Conservation (phyloP, 2,113 vertebrate genomes). For the Vireo altiloquus region DNA sequence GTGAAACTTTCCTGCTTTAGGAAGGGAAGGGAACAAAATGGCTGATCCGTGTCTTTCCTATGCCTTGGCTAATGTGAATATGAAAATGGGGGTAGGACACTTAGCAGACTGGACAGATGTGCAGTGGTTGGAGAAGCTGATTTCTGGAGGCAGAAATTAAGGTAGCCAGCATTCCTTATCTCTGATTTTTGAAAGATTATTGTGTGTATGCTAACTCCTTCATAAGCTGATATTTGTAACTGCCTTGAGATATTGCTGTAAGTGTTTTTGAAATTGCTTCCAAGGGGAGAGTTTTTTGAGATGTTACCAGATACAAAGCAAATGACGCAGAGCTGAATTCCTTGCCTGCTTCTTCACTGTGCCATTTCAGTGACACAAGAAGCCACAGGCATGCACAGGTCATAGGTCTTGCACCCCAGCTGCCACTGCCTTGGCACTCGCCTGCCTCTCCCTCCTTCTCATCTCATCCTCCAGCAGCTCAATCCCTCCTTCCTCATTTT, state of each 20-base stretch:
- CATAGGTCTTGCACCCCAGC: background rate
- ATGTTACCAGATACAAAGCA: background rate
- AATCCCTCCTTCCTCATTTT: background rate
- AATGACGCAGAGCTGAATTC: background rate
- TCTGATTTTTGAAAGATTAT: background rate
- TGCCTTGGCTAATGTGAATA: background rate
- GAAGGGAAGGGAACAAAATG: background rate
- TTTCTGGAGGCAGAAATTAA: background rate
- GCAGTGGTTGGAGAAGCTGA: background rate
- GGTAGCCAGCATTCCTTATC: background rate
- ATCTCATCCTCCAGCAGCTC: background rate
- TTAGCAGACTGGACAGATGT: background rate
- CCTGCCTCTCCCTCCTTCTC: background rate
- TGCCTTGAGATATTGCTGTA: background rate
- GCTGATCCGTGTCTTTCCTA: background rate
- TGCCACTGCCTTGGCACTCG: background rate
- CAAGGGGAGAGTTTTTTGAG: background rate
- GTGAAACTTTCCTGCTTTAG: background rate
- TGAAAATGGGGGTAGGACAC: background rate
- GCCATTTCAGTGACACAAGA: background rate
- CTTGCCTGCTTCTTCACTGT: background rate
- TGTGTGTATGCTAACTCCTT: background rate
- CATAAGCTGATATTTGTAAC: background rate
- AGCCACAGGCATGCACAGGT: constrained; percentile 15
- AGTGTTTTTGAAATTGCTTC: background rate